These are phyloP conservation scores for Polypterus senegalus DNA, from an alignment of 2,113 vertebrate genomes.

Conservation along the genomic window DNA sequence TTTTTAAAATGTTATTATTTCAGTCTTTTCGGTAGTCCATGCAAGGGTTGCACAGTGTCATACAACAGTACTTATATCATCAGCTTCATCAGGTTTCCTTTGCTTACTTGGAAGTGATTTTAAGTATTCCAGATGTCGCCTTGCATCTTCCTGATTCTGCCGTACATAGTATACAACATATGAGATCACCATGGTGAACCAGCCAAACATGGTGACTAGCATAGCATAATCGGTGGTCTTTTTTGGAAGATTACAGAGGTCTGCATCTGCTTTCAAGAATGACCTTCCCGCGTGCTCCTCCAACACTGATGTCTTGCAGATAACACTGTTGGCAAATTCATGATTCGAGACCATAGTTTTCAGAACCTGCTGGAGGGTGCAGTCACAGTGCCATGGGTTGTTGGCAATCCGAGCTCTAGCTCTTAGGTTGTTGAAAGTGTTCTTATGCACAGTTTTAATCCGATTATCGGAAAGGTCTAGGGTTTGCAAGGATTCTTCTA, in stretches of 20 bases:
- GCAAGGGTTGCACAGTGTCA: slow-evolving; percentile 35
- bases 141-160: slow-evolving; percentile 94
- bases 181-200: slow-evolving; percentile 98
- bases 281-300: slow-evolving; percentile 73
- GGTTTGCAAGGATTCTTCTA: slow-evolving; percentile 81
- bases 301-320: slow-evolving; percentile 85
- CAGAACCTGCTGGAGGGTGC: slow-evolving; percentile 86
- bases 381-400: slow-evolving; percentile 98
- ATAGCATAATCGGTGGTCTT: slow-evolving; percentile 95
- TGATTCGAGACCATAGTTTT: slow-evolving; percentile 90
- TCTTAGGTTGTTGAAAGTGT: slow-evolving; percentile 82
- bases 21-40: too few relatives aligned
- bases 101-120: slow-evolving; percentile 98
- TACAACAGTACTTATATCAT: slow-evolving; percentile 95
- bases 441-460: slow-evolving; percentile 88
- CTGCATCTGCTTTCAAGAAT: slow-evolving; percentile 76
- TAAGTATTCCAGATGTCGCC: slow-evolving; percentile 96
- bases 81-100: slow-evolving; percentile 87
- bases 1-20: too few relatives aligned
- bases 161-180: slow-evolving; percentile 96
- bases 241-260: slow-evolving; percentile 91
- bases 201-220: slow-evolving; percentile 98
- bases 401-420: slow-evolving; percentile 82
- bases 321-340: slow-evolving; percentile 73
- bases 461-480: slow-evolving; percentile 93